Evolutionary conservation across 2,888 invertebrate genomes (phyloP).

Genomic region (Stratiomys singularior): DNA sequence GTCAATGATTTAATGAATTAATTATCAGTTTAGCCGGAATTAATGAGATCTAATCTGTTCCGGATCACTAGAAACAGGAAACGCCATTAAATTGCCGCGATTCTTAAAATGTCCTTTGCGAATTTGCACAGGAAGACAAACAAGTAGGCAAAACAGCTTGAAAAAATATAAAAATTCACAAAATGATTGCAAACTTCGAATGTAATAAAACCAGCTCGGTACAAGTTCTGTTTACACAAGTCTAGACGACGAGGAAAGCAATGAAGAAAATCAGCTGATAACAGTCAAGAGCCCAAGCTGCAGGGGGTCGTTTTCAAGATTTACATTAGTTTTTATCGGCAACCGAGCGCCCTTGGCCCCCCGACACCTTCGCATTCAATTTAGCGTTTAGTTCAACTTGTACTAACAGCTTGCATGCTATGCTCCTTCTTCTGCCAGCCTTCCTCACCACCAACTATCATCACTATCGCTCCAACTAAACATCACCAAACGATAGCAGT

Average conservation of each 20-base stretch:
- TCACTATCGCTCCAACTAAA: neutral
- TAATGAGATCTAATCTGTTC: no score
- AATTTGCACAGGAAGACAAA: no score
- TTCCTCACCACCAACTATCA: neutral
- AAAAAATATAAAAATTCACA: no score
- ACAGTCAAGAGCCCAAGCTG: slow-evolving; percentile 2
- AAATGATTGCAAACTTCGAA: no score
- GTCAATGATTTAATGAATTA: no score
- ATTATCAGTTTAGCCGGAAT: no score
- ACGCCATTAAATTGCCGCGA: no score
- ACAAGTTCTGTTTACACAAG: neutral
- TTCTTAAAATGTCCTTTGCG: no score
- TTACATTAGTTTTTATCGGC: slow-evolving; percentile 22
- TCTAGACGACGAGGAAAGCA: neutral
- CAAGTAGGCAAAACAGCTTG: no score
- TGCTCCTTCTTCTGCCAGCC: neutral
- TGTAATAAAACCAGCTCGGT: neutral
- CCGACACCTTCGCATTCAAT: neutral
- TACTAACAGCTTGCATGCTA: neutral
- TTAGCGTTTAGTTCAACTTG: neutral
- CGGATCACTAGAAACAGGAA: no score
- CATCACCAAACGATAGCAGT: neutral
- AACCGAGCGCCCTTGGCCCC: neutral
- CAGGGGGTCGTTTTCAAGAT: neutral
- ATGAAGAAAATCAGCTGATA: slow-evolving; percentile 17